Conservation (phyloP, 2,113 vertebrate genomes). For the cattle (Bos taurus) region ARS-UCD2.0 NC_037335.1:82501001-82501500, state of each 20-base stretch:
- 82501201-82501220: not conserved
- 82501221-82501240: not conserved
- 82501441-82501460: not conserved
- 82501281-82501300: not conserved
- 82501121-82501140: not conserved
- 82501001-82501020: not conserved
- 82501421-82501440: not conserved
- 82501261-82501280: not conserved
- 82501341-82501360: not conserved
- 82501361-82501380: not conserved
- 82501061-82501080: no score
- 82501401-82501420: not conserved
- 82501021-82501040: not conserved
- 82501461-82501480: not conserved
- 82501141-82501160: not conserved
- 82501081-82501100: no score
- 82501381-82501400: not conserved
- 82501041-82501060: not conserved
- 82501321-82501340: not conserved
- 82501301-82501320: not conserved
- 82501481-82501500: not conserved
- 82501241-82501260: not conserved
- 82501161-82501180: not conserved
- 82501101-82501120: not conserved
- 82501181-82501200: not conserved